A percentile compares a stretch with the other conserved stretches of the same genome.
These are phyloP conservation scores for Muschampia staudingeri DNA, from an alignment of 2,888 invertebrate genomes.

Conservation along the genomic window DNA sequence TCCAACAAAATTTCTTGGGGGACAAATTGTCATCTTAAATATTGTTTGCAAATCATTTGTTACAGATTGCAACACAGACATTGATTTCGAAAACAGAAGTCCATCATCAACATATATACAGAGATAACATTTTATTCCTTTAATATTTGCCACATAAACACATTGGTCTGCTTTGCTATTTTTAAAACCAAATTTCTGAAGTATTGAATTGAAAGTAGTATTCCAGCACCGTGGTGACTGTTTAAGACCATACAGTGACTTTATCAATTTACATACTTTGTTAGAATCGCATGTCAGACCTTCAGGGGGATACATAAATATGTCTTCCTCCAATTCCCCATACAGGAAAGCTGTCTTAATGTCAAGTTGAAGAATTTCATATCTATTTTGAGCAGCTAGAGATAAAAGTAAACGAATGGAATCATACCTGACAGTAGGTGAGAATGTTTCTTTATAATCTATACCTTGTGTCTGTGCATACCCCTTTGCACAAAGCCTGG, in stretches of 20 bases:
- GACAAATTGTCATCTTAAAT: conserved; percentile 49
- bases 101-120: conserved; percentile 62
- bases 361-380: conserved; percentile 50
- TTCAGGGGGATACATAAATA: conserved; percentile 55
- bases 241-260: conserved; percentile 2
- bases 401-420: conserved; percentile 60
- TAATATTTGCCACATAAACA: conserved; percentile 57
- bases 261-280: conserved; percentile 60
- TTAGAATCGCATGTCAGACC: conserved; percentile 42
- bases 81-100: conserved; percentile 45
- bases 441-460: conserved; percentile 58
- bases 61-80: conserved; percentile 11
- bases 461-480: conserved; percentile 52
- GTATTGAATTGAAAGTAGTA: neutral
- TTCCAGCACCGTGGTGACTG: conserved; percentile 20
- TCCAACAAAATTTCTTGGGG: conserved; percentile 52
- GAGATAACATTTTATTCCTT: neutral
- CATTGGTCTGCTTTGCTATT: conserved; percentile 54
- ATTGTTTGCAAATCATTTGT: conserved; percentile 43
- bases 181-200: conserved; percentile 3
- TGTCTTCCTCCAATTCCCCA: conserved; percentile 11
- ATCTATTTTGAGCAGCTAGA: conserved; percentile 39
- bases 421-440: conserved; percentile 68
- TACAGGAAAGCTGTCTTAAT: conserved; percentile 57
- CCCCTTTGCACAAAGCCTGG: conserved; percentile 69